Evolutionary conservation across 2,113 vertebrate species (phyloP).

Genomic region (Polypterus bichir): DNA sequence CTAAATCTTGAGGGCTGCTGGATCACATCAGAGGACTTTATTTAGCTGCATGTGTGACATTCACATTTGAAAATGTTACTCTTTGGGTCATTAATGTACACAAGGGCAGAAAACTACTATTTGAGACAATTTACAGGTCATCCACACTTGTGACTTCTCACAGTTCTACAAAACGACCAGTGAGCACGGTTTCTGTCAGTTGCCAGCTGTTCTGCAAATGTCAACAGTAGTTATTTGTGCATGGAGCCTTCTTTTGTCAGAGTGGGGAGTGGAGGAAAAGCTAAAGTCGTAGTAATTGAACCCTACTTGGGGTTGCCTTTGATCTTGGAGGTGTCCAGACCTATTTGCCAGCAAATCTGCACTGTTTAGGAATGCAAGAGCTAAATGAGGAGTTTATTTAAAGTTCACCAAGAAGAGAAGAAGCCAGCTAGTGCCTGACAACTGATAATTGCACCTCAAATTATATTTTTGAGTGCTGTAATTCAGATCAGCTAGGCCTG

Average conservation of each 20-base stretch:
- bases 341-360: slow-evolving; percentile 49
- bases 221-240: slow-evolving; percentile 40
- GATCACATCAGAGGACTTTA: too few species aligned
- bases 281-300: slow-evolving; percentile 56
- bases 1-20: too few species aligned
- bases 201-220: slow-evolving; percentile 36
- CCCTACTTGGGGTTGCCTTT: slow-evolving; percentile 57
- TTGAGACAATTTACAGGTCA: slow-evolving; percentile 5
- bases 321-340: slow-evolving; percentile 58
- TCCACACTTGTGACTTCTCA: slow-evolving; percentile 44
- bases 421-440: slow-evolving; percentile 1
- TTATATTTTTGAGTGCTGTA: background rate
- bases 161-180: slow-evolving; percentile 42
- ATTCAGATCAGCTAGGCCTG: background rate
- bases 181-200: slow-evolving; percentile 50
- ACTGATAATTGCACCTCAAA: slow-evolving; percentile 7
- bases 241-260: slow-evolving; percentile 57
- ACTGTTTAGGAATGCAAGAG: slow-evolving; percentile 44
- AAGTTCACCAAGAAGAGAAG: slow-evolving; percentile 15
- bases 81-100: too few species aligned
- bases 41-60: too few species aligned
- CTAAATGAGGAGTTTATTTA: slow-evolving; percentile 33
- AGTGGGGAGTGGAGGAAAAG: slow-evolving; percentile 32
- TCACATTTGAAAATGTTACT: too few species aligned
- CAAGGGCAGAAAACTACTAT: too few species aligned